Evolutionary conservation across 2,113 vertebrate species (phyloP).

Genomic region (Heterocephalus glaber): DNA sequence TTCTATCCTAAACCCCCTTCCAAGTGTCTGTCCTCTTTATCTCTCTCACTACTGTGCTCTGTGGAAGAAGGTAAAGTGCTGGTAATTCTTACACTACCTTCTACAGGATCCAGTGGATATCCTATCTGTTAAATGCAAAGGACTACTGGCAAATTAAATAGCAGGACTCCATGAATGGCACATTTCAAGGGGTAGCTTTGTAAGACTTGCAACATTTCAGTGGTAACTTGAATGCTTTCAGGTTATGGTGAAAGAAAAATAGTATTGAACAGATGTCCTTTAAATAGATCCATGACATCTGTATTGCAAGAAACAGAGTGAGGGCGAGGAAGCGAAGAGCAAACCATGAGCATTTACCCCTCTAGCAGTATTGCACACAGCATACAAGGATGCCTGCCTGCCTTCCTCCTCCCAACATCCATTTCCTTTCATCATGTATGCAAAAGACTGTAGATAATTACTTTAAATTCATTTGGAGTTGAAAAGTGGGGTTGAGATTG

Average conservation of each 20-base stretch:
- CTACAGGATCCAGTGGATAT: background rate
- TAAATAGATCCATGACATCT: background rate
- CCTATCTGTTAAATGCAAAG: background rate
- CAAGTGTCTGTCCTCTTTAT: background rate
- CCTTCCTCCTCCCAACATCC: background rate
- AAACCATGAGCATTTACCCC: background rate
- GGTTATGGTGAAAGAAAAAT: background rate
- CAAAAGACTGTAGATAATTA: constrained; percentile 24
- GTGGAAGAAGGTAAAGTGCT: background rate
- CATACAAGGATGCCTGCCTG: background rate
- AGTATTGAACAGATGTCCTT: background rate
- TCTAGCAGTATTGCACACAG: background rate
- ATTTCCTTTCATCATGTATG: background rate
- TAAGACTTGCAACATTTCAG: background rate
- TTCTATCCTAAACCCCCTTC: too few species aligned
- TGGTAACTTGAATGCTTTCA: background rate
- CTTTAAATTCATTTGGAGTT: background rate
- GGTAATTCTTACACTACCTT: background rate
- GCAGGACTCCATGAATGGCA: background rate
- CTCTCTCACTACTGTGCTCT: background rate
- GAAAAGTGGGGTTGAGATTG: background rate
- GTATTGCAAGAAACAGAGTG: background rate
- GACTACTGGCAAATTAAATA: background rate
- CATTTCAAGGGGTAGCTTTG: background rate
- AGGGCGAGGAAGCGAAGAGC: background rate